Evolutionary conservation across 2,888 invertebrate genomes (phyloP), one percentile per base, ranked within the genome.

Genomic region (Drosophila diplacantha): DNA sequence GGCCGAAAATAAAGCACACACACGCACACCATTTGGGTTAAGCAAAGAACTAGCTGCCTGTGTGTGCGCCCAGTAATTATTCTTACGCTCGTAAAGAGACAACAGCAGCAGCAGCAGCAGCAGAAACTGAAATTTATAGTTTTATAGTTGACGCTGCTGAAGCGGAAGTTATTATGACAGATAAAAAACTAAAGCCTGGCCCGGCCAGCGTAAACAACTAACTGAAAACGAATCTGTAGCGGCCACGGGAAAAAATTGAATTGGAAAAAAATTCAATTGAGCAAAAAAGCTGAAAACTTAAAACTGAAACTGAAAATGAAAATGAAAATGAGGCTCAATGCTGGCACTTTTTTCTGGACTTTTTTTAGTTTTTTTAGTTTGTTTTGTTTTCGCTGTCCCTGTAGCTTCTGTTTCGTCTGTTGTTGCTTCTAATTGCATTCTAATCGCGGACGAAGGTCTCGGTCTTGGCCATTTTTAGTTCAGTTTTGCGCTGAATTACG

Each of bases 341-440:
- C 58, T 61, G 75, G 64, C 54, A 54, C 62, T 75, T 58, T 49
- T 66, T 69, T 59, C 34, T 66, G 60, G 22, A 75, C 67, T 72
- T 69, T 67, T 46, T 62, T 55, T 59, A 22, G 22, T 49, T 22
- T 29, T 7, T 35, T 7, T 35, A 4, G 3, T 35, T 16, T 16
- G 16, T 16, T 35, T 24, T 31, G 29, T 24, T 31, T 39, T 46
- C 47, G 54, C 24, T 56, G 56, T 32, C 65, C 54, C 38, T 65
- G 51, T 31, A 60, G 59, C 18, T 35, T 54, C 67, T 59, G 22
- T 61, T 43, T n/a, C 24, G 41, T 18, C 29, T 44, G 29, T 46
- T 66, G 68, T 37, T 73, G 75, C 72, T 69, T 72, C 72, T 79
- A 80, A 82, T 82, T 81, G 82, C 80, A 82, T 82, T 81, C 82